A percentile compares a stretch with the other conserved stretches of the same genome.
phyloP scores from a whole-genome alignment of 64 coral and sea anemone species.

The Actinia equina region DNA sequence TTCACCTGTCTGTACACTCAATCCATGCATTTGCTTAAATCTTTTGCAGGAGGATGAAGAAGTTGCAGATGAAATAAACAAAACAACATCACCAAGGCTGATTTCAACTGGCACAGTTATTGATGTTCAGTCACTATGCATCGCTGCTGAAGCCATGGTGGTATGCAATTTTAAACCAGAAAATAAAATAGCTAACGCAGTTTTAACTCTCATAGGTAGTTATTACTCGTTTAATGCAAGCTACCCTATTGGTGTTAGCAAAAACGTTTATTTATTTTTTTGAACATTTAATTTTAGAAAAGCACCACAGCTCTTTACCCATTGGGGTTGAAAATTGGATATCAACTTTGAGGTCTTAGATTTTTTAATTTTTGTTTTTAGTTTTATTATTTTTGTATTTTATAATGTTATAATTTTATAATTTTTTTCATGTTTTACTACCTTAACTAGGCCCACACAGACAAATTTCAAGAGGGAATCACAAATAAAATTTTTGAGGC shows the following conservation, averaged over 20 bases:
- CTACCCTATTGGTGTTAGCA: background rate
- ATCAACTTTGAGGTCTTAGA: background rate
- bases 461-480: too few relatives aligned
- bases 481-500: too few relatives aligned
- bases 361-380: background rate
- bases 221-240: background rate
- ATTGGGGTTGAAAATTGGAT: background rate
- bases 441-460: too few relatives aligned
- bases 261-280: background rate
- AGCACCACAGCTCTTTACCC: background rate
- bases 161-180: background rate
- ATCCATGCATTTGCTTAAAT: too few relatives aligned
- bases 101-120: background rate
- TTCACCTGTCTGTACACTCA: too few relatives aligned
- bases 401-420: background rate
- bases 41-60: too few relatives aligned
- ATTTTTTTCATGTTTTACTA: background rate
- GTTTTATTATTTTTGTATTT: background rate
- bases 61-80: too few relatives aligned
- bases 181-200: background rate
- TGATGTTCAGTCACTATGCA: background rate
- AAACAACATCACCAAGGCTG: background rate
- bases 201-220: background rate
- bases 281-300: background rate
- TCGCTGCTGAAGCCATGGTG: background rate